Evolutionary conservation across 2,888 invertebrate genomes (phyloP).

Genomic region (Drosophila austrosaltans): DNA sequence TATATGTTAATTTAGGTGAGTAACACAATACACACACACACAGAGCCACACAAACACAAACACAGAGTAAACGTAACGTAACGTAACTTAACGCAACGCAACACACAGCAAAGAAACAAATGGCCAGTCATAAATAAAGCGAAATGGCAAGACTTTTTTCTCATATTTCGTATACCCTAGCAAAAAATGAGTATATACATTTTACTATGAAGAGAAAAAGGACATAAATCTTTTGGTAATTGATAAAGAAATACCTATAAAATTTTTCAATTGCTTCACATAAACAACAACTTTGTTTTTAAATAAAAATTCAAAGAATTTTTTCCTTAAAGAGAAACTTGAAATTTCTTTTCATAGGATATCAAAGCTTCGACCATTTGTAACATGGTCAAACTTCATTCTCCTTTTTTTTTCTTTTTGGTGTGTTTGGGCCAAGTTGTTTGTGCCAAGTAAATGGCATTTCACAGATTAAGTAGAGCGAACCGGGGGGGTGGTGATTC

Average conservation of each 20-base stretch:
- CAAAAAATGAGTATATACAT: background rate
- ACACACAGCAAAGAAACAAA: slow-evolving; percentile 5
- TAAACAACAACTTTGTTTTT: no score
- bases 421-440: slow-evolving; percentile 42
- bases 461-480: slow-evolving; percentile 55
- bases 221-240: background rate
- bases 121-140: slow-evolving; percentile 12
- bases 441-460: slow-evolving; percentile 40
- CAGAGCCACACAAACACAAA: slow-evolving; percentile 38
- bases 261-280: no score
- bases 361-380: background rate
- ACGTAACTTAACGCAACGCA: background rate
- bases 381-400: background rate
- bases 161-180: slow-evolving; percentile 43
- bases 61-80: slow-evolving; percentile 8
- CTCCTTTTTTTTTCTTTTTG: background rate
- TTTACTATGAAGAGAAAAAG: background rate
- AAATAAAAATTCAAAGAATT: no score
- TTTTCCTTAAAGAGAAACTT: no score
- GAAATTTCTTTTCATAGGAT: background rate
- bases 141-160: slow-evolving; percentile 5
- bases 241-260: no score
- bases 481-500: slow-evolving; percentile 7
- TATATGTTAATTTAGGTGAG: slow-evolving; percentile 95
- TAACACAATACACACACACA: slow-evolving; percentile 42